These are phyloP conservation scores for Mionectes macconnelli DNA, from an alignment of 2,113 vertebrate species.

Conservation along the genomic window DNA sequence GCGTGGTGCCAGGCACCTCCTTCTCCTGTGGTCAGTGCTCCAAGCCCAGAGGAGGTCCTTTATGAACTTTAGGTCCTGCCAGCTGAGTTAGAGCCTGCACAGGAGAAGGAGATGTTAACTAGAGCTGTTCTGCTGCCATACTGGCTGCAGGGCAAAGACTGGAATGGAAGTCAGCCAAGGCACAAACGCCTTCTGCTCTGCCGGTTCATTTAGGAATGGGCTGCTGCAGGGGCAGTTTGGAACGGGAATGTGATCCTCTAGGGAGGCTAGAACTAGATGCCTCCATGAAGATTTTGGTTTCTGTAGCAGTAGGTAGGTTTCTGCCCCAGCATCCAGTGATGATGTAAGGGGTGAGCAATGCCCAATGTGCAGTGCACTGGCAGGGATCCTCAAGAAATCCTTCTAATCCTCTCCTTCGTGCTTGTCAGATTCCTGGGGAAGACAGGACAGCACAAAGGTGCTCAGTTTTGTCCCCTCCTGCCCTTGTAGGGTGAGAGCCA, in stretches of 20 bases:
- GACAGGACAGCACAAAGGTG: not conserved
- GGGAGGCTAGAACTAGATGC: not conserved
- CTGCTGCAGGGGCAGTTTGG: not conserved
- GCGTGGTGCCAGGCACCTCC: not conserved
- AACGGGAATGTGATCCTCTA: not conserved
- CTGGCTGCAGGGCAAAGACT: not conserved
- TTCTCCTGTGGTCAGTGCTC: not conserved
- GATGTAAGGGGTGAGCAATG: not conserved
- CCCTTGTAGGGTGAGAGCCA: not conserved
- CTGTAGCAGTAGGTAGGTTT: not conserved
- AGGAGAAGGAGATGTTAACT: conserved; percentile 24
- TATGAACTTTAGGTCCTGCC: not conserved
- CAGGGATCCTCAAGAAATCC: not conserved
- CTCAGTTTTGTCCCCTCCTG: not conserved
- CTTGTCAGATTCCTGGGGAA: not conserved
- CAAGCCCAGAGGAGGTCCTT: not conserved
- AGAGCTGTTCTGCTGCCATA: not conserved
- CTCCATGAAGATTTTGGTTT: not conserved
- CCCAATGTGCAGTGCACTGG: not conserved
- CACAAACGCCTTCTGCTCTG: not conserved
- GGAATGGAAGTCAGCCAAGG: not conserved
- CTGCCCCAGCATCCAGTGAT: not conserved
- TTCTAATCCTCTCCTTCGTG: not conserved
- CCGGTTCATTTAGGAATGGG: not conserved
- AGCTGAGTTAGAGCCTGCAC: not conserved